Evolutionary conservation across 2,113 vertebrate genomes (phyloP).

Genomic region (Lutjanus erythropterus): DNA sequence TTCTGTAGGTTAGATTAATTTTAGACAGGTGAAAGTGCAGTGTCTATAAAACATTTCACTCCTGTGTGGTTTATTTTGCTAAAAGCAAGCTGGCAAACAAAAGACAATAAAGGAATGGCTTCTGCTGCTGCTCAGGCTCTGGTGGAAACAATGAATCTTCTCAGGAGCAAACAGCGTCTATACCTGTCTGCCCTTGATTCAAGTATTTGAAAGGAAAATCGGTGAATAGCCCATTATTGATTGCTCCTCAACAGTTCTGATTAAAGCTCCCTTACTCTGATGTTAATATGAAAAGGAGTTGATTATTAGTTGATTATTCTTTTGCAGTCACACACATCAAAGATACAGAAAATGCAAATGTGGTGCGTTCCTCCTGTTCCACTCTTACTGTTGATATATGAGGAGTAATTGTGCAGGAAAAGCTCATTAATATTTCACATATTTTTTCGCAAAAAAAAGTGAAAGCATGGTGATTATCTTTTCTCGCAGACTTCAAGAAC

Average conservation of each 20-base stretch:
- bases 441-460: constrained; percentile 12
- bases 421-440: constrained; percentile 47
- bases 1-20: constrained; percentile 2
- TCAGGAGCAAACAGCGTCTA: background rate
- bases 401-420: constrained; percentile 19
- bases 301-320: constrained; percentile 7
- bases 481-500: constrained; percentile 36
- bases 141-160: background rate
- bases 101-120: background rate
- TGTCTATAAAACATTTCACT: background rate
- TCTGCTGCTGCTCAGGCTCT: constrained; percentile 1
- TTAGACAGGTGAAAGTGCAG: background rate
- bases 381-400: constrained; percentile 13
- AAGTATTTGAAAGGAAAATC: constrained; percentile 26
- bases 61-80: background rate
- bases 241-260: constrained; percentile 3
- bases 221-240: constrained; percentile 20
- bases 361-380: background rate
- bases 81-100: background rate
- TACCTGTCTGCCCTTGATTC: constrained; percentile 12
- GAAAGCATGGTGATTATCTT: constrained; percentile 9
- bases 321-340: background rate
- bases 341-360: constrained; percentile 23
- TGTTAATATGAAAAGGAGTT: background rate
- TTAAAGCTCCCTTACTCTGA: background rate